Evolutionary conservation across 2,888 invertebrate species (phyloP).

Genomic region (Arctia plantaginis): DNA sequence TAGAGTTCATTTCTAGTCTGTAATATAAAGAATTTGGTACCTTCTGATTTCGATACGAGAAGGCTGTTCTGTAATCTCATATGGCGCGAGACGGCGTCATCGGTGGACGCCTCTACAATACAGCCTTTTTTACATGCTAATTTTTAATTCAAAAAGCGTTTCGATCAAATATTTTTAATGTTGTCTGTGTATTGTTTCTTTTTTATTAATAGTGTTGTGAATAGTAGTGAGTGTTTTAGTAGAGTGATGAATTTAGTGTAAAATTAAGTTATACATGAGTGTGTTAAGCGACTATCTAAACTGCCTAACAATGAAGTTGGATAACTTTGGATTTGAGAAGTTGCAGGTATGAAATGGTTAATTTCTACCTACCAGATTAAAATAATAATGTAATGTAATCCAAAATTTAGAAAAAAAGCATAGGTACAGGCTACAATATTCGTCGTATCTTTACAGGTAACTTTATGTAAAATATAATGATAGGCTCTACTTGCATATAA

Average conservation of each 20-base stretch:
- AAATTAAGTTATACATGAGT: slow-evolving; percentile 49
- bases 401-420: neutral
- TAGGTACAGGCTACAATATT: neutral
- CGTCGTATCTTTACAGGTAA: neutral
- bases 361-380: neutral
- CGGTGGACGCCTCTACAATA: slow-evolving; percentile 71
- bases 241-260: slow-evolving; percentile 35
- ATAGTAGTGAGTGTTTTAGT: slow-evolving; percentile 13
- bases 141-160: slow-evolving; percentile 37
- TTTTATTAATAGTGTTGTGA: slow-evolving; percentile 29
- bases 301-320: slow-evolving; percentile 76
- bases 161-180: slow-evolving; percentile 14
- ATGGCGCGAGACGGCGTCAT: slow-evolving; percentile 74
- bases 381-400: neutral
- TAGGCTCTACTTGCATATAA: slow-evolving; percentile 15
- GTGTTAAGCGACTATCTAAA: slow-evolving; percentile 43
- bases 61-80: slow-evolving; percentile 71
- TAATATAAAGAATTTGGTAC: slow-evolving; percentile 60
- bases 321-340: slow-evolving; percentile 83
- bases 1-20: slow-evolving; percentile 64
- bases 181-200: neutral
- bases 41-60: slow-evolving; percentile 57
- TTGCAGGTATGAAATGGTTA: slow-evolving; percentile 67
- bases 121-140: slow-evolving; percentile 62
- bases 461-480: neutral